phyloP scores from a whole-genome alignment of 2,797 vertebrate species.

The Platyrinchus mystaceus region DNA sequence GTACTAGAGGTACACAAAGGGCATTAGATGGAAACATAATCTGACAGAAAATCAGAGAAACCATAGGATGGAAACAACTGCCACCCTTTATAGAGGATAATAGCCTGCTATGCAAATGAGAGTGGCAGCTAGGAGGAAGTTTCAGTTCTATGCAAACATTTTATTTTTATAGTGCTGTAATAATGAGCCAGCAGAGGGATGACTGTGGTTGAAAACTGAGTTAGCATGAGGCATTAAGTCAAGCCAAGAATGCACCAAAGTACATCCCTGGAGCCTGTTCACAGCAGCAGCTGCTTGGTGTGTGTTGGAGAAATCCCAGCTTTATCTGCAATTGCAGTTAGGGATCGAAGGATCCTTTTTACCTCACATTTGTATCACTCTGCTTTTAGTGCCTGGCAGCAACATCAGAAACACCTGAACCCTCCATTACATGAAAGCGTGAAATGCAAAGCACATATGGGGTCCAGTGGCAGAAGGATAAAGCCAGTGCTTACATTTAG shows the following conservation, averaged over 20 bases:
- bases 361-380: conserved; percentile 7
- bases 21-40: conserved; percentile 1
- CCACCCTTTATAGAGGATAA: not conserved
- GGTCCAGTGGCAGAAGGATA: not conserved
- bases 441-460: not conserved
- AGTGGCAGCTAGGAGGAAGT: not conserved
- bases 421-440: not conserved
- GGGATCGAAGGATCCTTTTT: conserved; percentile 10
- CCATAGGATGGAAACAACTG: not conserved
- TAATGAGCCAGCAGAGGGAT: conserved; percentile 34
- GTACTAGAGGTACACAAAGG: not conserved
- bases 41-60: conserved; percentile 23
- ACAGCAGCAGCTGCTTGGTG: conserved; percentile 56
- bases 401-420: conserved; percentile 48
- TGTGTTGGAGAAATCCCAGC: conserved; percentile 55
- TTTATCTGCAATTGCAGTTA: not conserved
- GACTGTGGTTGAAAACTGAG: conserved; percentile 47
- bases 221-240: conserved; percentile 24
- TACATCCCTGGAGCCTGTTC: conserved; percentile 62
- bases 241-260: conserved; percentile 59
- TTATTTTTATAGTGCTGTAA: conserved; percentile 32
- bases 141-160: not conserved
- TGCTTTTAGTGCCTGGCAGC: conserved; percentile 48
- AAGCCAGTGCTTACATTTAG: not conserved
- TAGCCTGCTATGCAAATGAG: not conserved